Base-by-base conservation (phyloP, 2,888 invertebrate genomes). In the Phyllotreta striolata region DNA sequence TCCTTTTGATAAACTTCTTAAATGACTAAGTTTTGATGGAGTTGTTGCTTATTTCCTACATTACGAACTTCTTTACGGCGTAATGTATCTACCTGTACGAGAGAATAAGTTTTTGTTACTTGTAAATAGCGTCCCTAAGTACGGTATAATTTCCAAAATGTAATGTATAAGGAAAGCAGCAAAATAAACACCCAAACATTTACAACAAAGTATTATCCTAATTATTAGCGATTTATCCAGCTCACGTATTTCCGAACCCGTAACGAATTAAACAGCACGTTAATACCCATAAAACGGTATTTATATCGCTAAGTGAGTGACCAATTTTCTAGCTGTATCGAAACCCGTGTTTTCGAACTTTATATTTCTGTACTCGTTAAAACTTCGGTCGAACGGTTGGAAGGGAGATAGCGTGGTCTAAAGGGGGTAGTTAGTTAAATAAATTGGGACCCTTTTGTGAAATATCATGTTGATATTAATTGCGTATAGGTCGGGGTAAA, bases 11-110 rank as follows among this genome's bases (percentile, higher is more conserved):
- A 49, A 49, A 49, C 49, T 49, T 35, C 49, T 49, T 49, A 49
- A 49, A 49, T 49, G 49, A 49, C 49, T 49, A 49, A 49, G 49
- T 49, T 49, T 49, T 49, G 49, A 49, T 49, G 49, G 49, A 49
- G 49, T 49, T 49, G 34, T 5, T 35, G 37, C 49, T 49, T 49
- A 49, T 49, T 49, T 49, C 49, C 49, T 49, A 35, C 49, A 49
- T 49, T 49, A 49, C n/a, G 8, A 49, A 49, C 49, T 49, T 49
- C 49, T 9, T 49, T 49, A 35, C 10, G 12, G 2, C 7, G 34
- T 35, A 35, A 49, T 49, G 34, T 49, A 49, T 37, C 49, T 34
- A 49, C 49, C 49, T 34, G 35, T 14, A 49, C 10, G 12, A 7
- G 7, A n/a, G 12, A 35, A 35, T 12, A 49, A 35, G 49, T 14